Base-by-base conservation (phyloP, 2,797 vertebrate genomes). In the Ambastaia sidthimunki region DNA sequence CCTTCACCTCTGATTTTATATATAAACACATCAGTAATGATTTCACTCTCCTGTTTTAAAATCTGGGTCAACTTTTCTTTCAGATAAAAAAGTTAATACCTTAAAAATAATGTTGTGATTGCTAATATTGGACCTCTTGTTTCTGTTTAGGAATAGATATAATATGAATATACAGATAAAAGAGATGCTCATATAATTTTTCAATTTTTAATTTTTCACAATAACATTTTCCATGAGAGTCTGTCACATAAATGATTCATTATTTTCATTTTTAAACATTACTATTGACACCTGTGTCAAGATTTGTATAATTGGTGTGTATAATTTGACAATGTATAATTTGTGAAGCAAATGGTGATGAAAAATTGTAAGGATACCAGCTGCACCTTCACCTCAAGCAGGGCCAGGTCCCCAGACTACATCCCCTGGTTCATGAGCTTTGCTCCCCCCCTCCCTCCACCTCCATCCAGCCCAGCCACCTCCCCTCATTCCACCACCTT, bases 401-500 rank as follows among this genome's bases (percentile, higher is more conserved):
- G 87, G 87, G 31, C 71, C 85, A 76, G 84, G 88, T 87, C 89
- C 23, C 85, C 89, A 88, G 91, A 91, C 91, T 91, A 93, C 86
- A 84, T 86, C 84, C 88, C 86, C 85, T 84, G 70, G 87, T 92
- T 87, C 85, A 25, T 87, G 82, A 72, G 86, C 82, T 83, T 87
- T 87, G 90, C 91, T 94, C 92, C 90, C 13, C 67, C 37, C 72
- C 47, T 85, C 85, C 87, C 90, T 89, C 88, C 89, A 34, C 89
- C 85, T 89, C 87, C 86, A 87, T 84, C 62, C 77, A 84, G 34
- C 85, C 86, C 87, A 86, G 84, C 85, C 82, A 82, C 82, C 84
- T 86, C 88, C 91, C 90, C 90, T 90, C 89, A 89, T 85, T 89
- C 81, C 86, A 88, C 93, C 91, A 94, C 95, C 94, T 96, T 97